These are phyloP conservation scores for Palythoa heliodiscus DNA, from an alignment of 92 coral and sea anemone species.

Conservation along the genomic window DNA sequence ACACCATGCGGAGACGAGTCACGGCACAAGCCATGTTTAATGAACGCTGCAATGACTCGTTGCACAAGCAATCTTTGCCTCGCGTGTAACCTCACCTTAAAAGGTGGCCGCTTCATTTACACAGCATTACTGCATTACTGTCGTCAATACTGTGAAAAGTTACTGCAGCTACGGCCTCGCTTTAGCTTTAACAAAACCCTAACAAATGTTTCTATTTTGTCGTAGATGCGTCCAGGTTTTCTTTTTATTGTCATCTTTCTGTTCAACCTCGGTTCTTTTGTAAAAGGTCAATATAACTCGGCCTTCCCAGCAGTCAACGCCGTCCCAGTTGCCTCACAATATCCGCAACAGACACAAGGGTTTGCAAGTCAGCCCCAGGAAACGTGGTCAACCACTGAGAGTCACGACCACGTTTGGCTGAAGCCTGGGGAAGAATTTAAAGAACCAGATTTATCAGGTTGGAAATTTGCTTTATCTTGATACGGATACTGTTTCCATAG, in stretches of 20 bases:
- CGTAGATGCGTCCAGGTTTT: conserved; percentile 32
- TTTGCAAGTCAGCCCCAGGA: conserved; percentile 32
- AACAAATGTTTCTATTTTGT: neutral
- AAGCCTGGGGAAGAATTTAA: conserved; percentile 45
- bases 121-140: neutral
- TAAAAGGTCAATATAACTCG: conserved; percentile 22
- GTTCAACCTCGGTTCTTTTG: neutral
- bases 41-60: too few species aligned
- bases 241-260: conserved; percentile 4
- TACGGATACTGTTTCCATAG: neutral
- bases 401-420: conserved; percentile 37
- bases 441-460: conserved; percentile 28
- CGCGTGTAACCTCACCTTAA: too few species aligned
- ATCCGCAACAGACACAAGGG: conserved; percentile 32
- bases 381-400: conserved; percentile 12
- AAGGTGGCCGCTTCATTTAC: neutral
- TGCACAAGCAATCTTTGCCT: too few species aligned
- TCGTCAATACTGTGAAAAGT: too few species aligned
- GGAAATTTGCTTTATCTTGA: neutral
- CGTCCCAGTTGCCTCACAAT: neutral
- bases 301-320: conserved; percentile 15
- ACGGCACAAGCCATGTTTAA: too few species aligned
- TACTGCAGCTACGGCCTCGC: neutral
- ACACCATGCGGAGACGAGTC: too few species aligned
- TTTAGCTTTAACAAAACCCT: neutral